Evolutionary conservation across 2,113 vertebrate species (phyloP), one percentile per base, ranked within the genome.

Genomic region (Pitta sordida): DNA sequence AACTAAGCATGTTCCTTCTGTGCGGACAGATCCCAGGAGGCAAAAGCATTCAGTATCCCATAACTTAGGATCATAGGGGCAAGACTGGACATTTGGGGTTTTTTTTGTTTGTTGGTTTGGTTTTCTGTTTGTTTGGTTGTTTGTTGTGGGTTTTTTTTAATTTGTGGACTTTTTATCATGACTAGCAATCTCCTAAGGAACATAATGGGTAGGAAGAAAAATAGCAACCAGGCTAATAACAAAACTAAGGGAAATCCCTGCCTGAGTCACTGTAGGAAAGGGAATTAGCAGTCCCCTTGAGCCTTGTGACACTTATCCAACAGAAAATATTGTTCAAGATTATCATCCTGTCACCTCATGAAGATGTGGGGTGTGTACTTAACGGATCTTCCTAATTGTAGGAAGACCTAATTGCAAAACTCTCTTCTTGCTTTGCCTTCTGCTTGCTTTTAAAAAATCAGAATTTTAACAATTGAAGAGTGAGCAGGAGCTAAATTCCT

Each of bases 211-310:
- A 83, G 59, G 51, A 94, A 19, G 59, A 55, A 87, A 94, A 94
- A 91, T 85, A 94, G 91, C 89, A 95, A 86, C 85, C 67, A 64
- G 82, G 27, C 68, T 93, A 94, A 90, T 83, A 91, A 89, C 67
- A 89, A 91, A 94, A 91, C 59, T 30, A 77, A 44, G 85, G 93
- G 90, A 96, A 94, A 94, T 91, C 82, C 94, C 83, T 6, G 24
- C 30, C 55, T 91, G 91, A 96, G 85, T 93, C 96, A 86, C 75
- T 74, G 60, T 67, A 68, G 64, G 71, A 90, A 86, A 86, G 79
- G 71, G 90, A 96, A 82, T 94, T 70, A 83, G 60, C 30, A 70
- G 52, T 92, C 52, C 70, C 46, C 32, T 83, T 85, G 78, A 63
- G 89, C 55, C 75, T 85, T 85, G 46, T 83, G 93, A 91, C 55